Percentiles rank a stretch among this genome's conserved stretches.
phyloP scores from a whole-genome alignment of 92 coral and sea anemone genomes.

The Porites divaricata region DNA sequence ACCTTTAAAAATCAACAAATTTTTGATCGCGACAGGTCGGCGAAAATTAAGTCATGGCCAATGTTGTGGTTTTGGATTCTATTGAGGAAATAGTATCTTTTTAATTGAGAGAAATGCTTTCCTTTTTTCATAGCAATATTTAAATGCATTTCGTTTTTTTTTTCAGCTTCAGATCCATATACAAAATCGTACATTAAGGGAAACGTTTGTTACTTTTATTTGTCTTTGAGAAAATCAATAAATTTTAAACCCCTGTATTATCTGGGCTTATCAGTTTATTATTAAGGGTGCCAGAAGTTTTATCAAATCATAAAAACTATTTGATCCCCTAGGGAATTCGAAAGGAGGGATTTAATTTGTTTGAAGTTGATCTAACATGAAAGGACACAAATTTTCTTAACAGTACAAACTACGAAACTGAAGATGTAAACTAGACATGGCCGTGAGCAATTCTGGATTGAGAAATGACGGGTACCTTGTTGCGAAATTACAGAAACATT shows the following conservation, averaged over 20 bases:
- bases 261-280: conserved; percentile 30
- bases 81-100: conserved; percentile 32
- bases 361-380: conserved; percentile 79
- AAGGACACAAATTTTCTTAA: conserved; percentile 43
- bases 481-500: neutral
- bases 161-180: neutral
- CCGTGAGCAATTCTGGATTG: neutral
- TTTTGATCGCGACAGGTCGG: conserved; percentile 26
- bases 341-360: conserved; percentile 66
- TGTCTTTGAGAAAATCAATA: neutral
- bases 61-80: conserved; percentile 28
- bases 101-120: conserved; percentile 15
- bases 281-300: conserved; percentile 37
- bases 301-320: conserved; percentile 62
- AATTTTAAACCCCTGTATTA: neutral
- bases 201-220: neutral
- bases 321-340: conserved; percentile 43
- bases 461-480: neutral
- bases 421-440: conserved; percentile 5
- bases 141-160: neutral
- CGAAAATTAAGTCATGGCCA: conserved; percentile 23
- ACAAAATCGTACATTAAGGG: neutral
- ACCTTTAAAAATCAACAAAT: conserved; percentile 28
- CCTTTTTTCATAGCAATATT: neutral
- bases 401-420: conserved; percentile 22